Base-by-base conservation (phyloP, 2,113 vertebrate species). In the Boleophthalmus pectinirostris region DNA sequence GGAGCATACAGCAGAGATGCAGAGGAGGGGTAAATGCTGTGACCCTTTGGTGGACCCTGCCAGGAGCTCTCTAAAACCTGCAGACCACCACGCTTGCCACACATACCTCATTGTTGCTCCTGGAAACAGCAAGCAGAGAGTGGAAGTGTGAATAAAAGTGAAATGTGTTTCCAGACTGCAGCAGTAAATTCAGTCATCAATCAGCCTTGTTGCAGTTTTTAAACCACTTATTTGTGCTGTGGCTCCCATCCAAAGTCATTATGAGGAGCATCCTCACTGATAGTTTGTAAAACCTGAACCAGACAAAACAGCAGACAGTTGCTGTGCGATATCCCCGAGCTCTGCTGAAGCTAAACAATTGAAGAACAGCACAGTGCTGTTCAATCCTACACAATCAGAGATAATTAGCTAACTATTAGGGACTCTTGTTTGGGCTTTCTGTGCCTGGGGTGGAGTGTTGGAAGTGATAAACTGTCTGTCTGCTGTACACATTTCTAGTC, bases 1-100 rank as follows among this genome's bases (percentile, higher is more conserved):
- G 78, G 80, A 88, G 86, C 72, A 38, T 71, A 86, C 74, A 25
- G 21, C 76, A 35, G 68, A 80, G 79, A 53, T 57, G 80, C 66
- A 45, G 75, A 64, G 79, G 82, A 79, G 74, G 85, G 84, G 84
- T 73, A 81, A 89, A 83, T 89, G 90, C 66, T 72, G 3, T 85
- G 86, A 90, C 87, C 87, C 84, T 69, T 72, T 71, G 13, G 51
- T 80, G 77, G 85, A 83, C 85, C 71, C 82, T 78, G 68, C 79
- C 67, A 72, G 74, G 75, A 84, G 58, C 56, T 45, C 70, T 68
- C 69, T 46, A 75, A 77, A 84, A 73, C 68, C 73, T 78, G 66
- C 70, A 73, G 90, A 92, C 90, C 89, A 91, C 91, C 90, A 66
- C 83, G 82, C 81, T 83, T 73, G 83, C 73, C 29, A 65, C 6